Evolutionary conservation across 2,797 vertebrate genomes (phyloP).

Genomic region (Eremophila alpestris): DNA sequence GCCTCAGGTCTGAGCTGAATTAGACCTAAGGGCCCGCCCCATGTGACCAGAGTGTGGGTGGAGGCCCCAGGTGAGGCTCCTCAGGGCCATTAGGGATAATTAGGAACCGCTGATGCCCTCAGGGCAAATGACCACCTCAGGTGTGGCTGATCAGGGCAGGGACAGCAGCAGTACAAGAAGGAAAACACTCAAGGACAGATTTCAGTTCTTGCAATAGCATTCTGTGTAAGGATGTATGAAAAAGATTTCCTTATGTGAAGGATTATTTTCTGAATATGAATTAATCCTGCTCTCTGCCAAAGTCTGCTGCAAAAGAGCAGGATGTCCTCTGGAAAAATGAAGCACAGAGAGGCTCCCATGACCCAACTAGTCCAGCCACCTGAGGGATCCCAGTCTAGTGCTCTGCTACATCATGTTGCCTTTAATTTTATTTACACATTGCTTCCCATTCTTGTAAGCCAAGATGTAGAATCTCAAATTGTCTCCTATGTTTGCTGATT

Average conservation of each 20-base stretch:
- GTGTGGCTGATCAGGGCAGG: background rate
- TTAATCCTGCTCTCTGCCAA: background rate
- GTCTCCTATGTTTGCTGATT: background rate
- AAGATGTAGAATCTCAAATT: background rate
- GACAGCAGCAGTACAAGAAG: background rate
- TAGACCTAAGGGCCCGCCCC: rapidly evolving
- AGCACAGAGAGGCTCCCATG: background rate
- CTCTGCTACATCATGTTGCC: background rate
- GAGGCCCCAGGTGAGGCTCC: background rate
- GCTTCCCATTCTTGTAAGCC: background rate
- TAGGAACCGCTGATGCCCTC: background rate
- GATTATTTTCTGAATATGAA: background rate
- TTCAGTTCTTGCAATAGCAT: background rate
- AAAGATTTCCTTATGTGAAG: background rate
- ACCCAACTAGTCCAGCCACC: background rate
- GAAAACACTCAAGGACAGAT: background rate
- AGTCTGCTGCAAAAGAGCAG: background rate
- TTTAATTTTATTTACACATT: background rate
- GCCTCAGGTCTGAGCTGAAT: background rate
- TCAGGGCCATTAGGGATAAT: background rate
- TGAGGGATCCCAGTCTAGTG: background rate
- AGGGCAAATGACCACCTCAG: background rate
- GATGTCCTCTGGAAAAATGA: background rate
- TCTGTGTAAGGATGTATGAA: background rate
- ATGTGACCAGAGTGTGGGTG: background rate